A percentile compares a stretch with the other conserved stretches of the same genome.
These are phyloP conservation scores for Allygus modestus DNA, from an alignment of 2,888 invertebrate genomes.

Conservation along the genomic window DNA sequence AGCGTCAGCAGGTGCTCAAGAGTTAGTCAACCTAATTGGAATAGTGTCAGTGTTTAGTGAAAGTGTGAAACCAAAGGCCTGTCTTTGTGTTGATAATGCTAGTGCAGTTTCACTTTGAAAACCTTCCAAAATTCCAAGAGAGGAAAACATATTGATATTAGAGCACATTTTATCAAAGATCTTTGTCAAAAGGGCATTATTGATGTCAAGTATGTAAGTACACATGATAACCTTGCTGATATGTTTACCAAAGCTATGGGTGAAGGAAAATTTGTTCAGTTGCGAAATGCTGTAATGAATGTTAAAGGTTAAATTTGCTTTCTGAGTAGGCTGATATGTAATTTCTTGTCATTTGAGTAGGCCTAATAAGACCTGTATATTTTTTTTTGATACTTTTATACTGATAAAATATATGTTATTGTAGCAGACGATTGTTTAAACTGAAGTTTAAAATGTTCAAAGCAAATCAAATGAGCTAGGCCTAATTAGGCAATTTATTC, in stretches of 20 bases:
- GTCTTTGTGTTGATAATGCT: background rate
- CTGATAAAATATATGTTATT: no score
- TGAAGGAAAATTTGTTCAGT: constrained; percentile 34
- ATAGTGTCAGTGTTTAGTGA: constrained; percentile 4
- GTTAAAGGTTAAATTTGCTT: no score
- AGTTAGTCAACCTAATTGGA: constrained; percentile 13
- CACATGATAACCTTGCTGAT: constrained; percentile 18
- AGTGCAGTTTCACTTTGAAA: background rate
- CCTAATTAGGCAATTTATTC: no score
- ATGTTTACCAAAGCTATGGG: constrained; percentile 50
- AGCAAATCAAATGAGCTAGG: no score
- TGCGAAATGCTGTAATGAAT: background rate
- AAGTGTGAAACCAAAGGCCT: background rate
- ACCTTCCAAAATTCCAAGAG: constrained; percentile 5
- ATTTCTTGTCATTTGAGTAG: no score
- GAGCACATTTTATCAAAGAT: constrained; percentile 41
- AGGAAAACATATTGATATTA: constrained; percentile 48
- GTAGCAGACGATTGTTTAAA: no score
- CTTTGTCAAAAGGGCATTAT: constrained; percentile 22
- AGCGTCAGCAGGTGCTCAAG: constrained; percentile 49
- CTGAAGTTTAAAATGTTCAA: no score
- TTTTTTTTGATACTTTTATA: no score
- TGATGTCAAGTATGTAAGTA: constrained; percentile 43
- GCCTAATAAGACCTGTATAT: no score
- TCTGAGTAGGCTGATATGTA: no score